phyloP scores from a whole-genome alignment of 1,140 invertebrate genomes.

The Phymastichus coffea region DNA sequence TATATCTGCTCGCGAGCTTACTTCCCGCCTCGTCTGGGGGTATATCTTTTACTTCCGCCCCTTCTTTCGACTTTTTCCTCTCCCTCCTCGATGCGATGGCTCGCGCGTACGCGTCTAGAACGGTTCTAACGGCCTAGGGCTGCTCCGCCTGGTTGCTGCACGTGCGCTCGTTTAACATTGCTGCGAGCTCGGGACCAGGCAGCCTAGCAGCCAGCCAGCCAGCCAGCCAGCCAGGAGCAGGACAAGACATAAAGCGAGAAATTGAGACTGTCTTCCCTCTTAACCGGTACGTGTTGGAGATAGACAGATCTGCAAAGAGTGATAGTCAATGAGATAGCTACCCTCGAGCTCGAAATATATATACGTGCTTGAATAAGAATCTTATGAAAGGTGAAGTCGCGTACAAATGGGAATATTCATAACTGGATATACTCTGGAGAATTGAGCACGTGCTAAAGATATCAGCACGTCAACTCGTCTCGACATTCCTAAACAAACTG shows the following conservation, averaged over 20 bases:
- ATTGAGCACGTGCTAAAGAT: background rate
- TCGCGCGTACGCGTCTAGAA: background rate
- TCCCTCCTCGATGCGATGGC: background rate
- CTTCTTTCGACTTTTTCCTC: background rate
- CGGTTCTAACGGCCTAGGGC: slow-evolving; percentile 5
- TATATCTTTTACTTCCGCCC: slow-evolving; percentile 12
- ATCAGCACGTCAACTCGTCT: too few species aligned
- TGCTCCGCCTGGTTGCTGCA: background rate
- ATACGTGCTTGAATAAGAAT: slow-evolving; percentile 1
- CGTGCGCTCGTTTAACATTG: slow-evolving; percentile 22
- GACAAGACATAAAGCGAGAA: background rate
- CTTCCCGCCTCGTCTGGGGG: background rate
- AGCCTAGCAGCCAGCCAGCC: too few species aligned
- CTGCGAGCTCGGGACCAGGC: background rate
- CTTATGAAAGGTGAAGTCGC: background rate
- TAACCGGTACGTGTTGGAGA: slow-evolving; percentile 1
- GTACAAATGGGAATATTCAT: background rate
- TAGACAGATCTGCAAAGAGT: slow-evolving; percentile 3
- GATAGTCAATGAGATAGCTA: slow-evolving; percentile 15
- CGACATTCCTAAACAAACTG: too few species aligned
- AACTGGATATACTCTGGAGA: background rate
- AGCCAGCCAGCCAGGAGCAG: background rate
- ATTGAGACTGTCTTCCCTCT: slow-evolving; percentile 1
- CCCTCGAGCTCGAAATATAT: background rate
- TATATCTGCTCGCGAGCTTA: too few species aligned